Conservation (phyloP, 2,797 vertebrate genomes). For the Halcyon leucocephala region DNA sequence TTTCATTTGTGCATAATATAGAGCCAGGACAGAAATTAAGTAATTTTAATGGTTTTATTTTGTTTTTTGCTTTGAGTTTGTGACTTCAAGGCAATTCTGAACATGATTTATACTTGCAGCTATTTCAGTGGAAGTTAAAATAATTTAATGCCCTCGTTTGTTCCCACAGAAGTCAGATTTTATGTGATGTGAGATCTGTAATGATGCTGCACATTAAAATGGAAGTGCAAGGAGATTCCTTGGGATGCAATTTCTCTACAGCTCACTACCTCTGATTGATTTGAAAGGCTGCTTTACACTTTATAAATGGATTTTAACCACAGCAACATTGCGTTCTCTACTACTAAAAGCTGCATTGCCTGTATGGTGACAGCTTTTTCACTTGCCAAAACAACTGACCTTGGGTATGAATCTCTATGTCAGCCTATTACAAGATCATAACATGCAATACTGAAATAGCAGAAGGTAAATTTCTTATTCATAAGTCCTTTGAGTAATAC, state of each 20-base stretch:
- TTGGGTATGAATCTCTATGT: neutral
- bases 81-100: slow-evolving; percentile 2
- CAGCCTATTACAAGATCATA: neutral
- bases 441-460: neutral
- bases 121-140: neutral
- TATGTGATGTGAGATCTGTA: slow-evolving; percentile 44
- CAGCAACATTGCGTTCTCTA: neutral
- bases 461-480: neutral
- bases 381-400: neutral
- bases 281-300: slow-evolving; percentile 10
- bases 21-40: neutral
- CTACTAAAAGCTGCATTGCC: neutral
- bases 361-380: neutral
- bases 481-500: neutral
- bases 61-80: neutral
- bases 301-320: slow-evolving; percentile 31
- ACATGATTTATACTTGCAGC: slow-evolving; percentile 16
- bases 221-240: slow-evolving; percentile 28
- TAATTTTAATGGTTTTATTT: neutral
- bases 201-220: slow-evolving; percentile 34
- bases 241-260: slow-evolving; percentile 30
- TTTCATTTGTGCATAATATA: neutral
- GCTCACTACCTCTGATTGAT: slow-evolving; percentile 33
- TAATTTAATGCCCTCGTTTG: slow-evolving; percentile 27
- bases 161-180: slow-evolving; percentile 15